Conservation (phyloP, 2,113 vertebrate genomes). For the Lepus americanus region DNA sequence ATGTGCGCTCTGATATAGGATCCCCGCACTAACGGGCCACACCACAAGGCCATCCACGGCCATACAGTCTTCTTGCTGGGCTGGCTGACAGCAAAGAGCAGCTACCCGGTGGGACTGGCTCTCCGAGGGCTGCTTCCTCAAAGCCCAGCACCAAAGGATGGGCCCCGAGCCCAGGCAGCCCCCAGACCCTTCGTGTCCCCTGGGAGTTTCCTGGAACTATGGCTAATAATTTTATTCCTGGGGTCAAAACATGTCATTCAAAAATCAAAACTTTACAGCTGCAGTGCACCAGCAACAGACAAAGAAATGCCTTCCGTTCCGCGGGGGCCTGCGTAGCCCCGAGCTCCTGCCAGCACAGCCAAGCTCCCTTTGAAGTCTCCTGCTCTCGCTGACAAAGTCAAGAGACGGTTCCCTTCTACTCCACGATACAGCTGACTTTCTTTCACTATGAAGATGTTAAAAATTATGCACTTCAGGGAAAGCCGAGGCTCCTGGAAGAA, state of each 20-base stretch:
- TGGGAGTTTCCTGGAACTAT: conserved; percentile 37
- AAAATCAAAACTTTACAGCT: conserved; percentile 14
- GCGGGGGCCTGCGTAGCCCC: not conserved
- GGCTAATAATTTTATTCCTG: conserved; percentile 54
- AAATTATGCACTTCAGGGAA: conserved; percentile 71
- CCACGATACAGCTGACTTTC: conserved; percentile 59
- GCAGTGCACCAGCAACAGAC: conserved; percentile 37
- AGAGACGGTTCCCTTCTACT: conserved; percentile 46
- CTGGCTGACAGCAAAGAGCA: not conserved
- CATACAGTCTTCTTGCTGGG: not conserved
- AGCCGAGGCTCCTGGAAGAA: conserved; percentile 48
- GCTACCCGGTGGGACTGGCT: not conserved
- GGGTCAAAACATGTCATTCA: conserved; percentile 47
- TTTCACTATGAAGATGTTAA: conserved; percentile 67
- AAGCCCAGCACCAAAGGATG: not conserved
- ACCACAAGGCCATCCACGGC: too few species aligned
- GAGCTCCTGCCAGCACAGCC: conserved; percentile 10
- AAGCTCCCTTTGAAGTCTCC: conserved; percentile 59
- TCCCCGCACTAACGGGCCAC: too few species aligned
- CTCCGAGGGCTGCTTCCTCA: not conserved
- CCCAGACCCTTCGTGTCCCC: not conserved
- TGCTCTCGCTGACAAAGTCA: conserved; percentile 70
- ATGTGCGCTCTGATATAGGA: too few species aligned
- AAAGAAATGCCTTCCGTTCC: conserved; percentile 46
- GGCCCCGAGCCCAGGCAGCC: not conserved